Evolutionary conservation across 2,888 invertebrate genomes (phyloP).

Genomic region (Synanthedon andrenaeformis): DNA sequence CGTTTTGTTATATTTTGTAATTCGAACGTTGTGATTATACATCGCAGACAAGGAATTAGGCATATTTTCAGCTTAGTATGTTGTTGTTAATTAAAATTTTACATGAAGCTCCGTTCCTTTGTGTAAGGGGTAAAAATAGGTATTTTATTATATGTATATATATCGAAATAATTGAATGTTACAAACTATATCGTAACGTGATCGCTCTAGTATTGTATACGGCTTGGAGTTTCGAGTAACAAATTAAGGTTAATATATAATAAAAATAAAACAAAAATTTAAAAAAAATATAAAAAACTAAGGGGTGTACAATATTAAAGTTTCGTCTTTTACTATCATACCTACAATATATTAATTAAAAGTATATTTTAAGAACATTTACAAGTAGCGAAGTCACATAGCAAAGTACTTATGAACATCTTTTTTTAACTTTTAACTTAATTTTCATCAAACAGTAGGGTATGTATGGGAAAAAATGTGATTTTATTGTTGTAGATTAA

Average conservation of each 20-base stretch:
- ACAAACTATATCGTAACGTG: conserved; percentile 44
- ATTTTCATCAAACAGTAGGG: conserved; percentile 44
- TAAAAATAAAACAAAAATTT: conserved; percentile 30
- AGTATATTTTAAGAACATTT: conserved; percentile 65
- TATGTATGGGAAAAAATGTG: conserved; percentile 50
- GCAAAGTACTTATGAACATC: conserved; percentile 54
- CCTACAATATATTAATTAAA: conserved; percentile 24
- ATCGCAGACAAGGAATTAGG: conserved; percentile 9
- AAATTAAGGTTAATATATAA: conserved; percentile 51
- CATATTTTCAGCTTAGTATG: conserved; percentile 1
- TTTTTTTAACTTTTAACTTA: conserved; percentile 29
- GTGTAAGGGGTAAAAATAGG: conserved; percentile 20
- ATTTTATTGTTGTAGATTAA: conserved; percentile 65
- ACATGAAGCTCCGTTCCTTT: conserved; percentile 27
- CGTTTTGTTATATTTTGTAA: conserved; percentile 1
- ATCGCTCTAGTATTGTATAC: conserved; percentile 64
- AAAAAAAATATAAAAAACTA: conserved; percentile 41
- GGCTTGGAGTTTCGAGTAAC: conserved; percentile 57
- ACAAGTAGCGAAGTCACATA: conserved; percentile 45
- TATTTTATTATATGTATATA: conserved; percentile 59
- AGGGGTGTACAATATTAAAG: conserved; percentile 66
- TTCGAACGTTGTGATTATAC: conserved; percentile 4
- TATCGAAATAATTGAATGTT: conserved; percentile 42
- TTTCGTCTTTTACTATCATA: conserved; percentile 42
- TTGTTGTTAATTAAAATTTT: neutral